Percentiles rank a stretch among this genome's conserved stretches.
Conservation (phyloP, 2,888 invertebrate genomes). For the Leptogaster cylindrica region DNA sequence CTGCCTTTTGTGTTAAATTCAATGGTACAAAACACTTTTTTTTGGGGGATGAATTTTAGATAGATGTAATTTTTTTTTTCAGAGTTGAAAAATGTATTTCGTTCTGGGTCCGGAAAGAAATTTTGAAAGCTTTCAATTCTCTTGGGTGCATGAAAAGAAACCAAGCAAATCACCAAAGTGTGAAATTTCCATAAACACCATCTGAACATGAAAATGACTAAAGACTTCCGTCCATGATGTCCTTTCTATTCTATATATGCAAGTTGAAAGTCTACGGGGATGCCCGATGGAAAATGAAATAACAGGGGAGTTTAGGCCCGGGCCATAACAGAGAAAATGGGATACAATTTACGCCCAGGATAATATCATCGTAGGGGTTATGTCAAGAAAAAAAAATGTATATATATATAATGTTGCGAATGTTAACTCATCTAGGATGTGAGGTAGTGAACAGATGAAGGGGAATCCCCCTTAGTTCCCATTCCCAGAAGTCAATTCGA, state of each 20-base stretch:
- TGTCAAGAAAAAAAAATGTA: slow-evolving; percentile 27
- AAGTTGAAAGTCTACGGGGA: background rate
- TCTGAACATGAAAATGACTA: slow-evolving; percentile 36
- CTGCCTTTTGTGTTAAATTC: slow-evolving; percentile 9
- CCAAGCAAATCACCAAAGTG: slow-evolving; percentile 43
- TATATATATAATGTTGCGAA: too few species aligned
- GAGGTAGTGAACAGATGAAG: slow-evolving; percentile 6
- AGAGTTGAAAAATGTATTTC: background rate
- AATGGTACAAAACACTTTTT: slow-evolving; percentile 8
- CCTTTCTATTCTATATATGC: slow-evolving; percentile 9
- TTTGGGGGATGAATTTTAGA: slow-evolving; percentile 16
- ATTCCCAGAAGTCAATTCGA: slow-evolving; percentile 44
- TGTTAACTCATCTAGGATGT: slow-evolving; percentile 34
- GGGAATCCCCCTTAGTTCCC: slow-evolving; percentile 16
- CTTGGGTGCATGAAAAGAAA: slow-evolving; percentile 35
- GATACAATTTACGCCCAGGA: slow-evolving; percentile 37
- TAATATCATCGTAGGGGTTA: slow-evolving; percentile 17
- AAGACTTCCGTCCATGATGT: slow-evolving; percentile 29
- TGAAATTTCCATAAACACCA: slow-evolving; percentile 45
- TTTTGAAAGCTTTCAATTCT: slow-evolving; percentile 13
- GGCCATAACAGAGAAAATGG: slow-evolving; percentile 29
- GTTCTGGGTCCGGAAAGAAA: slow-evolving; percentile 14
- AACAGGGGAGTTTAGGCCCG: background rate
- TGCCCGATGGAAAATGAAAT: background rate
- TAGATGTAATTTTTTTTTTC: slow-evolving; percentile 13